A percentile compares a stretch with the other conserved stretches of the same genome.
Evolutionary conservation across 1,140 invertebrate genomes (phyloP).

Genomic region (Drosophila pectinifera): DNA sequence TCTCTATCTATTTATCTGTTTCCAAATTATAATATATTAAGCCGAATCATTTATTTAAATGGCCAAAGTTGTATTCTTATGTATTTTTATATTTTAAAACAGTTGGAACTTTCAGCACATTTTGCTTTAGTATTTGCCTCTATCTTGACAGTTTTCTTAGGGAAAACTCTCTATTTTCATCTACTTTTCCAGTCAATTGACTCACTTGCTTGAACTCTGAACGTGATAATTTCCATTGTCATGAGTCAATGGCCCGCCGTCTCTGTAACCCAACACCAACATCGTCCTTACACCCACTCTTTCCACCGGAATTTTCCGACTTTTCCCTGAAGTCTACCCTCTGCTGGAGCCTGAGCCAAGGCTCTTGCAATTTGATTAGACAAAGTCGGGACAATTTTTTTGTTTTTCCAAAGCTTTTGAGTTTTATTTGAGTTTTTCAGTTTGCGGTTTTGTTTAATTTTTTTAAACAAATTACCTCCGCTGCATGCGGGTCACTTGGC

Average conservation of each 20-base stretch:
- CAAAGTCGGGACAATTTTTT: slow-evolving; percentile 2
- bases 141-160: slow-evolving; percentile 1
- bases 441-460: neutral
- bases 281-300: neutral
- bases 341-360: neutral
- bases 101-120: neutral
- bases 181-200: slow-evolving; percentile 34
- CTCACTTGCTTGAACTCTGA: slow-evolving; percentile 31
- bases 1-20: too few species aligned
- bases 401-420: neutral
- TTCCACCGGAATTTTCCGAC: neutral
- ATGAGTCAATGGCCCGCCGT: slow-evolving; percentile 50
- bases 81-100: neutral
- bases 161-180: slow-evolving; percentile 19
- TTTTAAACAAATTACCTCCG: neutral
- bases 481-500: neutral
- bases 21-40: too few species aligned
- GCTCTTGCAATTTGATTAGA: slow-evolving; percentile 1
- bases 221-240: slow-evolving; percentile 38
- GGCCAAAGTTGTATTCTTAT: neutral
- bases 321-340: neutral
- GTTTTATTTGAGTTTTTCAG: slow-evolving; percentile 11
- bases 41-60: neutral
- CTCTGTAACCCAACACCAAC: too few species aligned
- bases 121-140: neutral